phyloP scores from a whole-genome alignment of 2,797 vertebrate species.

The Pipistrellus pipistrellus region DNA sequence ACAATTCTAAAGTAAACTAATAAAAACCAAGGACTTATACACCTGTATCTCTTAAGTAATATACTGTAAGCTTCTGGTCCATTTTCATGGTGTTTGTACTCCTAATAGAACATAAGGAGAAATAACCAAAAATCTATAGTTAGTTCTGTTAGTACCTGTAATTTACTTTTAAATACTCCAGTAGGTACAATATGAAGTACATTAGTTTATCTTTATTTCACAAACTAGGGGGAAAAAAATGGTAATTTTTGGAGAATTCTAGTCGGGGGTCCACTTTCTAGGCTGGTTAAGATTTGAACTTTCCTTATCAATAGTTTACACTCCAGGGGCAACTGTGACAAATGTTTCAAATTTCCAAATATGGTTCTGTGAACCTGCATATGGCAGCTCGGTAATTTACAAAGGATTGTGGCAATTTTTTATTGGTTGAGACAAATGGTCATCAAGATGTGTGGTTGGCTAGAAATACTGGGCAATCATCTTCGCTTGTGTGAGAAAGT shows the following conservation, averaged over 20 bases:
- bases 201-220: not conserved
- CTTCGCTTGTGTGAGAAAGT: not conserved
- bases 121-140: not conserved
- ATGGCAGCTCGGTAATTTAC: not conserved
- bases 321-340: not conserved
- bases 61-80: not conserved
- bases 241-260: not conserved
- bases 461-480: not conserved
- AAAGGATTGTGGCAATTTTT: not conserved
- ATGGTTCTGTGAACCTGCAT: not conserved
- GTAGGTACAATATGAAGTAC: not conserved
- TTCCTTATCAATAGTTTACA: not conserved
- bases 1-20: not conserved
- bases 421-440: not conserved
- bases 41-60: conserved; percentile 39
- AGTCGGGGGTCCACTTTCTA: not conserved
- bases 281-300: not conserved
- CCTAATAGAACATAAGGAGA: not conserved
- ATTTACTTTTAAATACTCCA: not conserved
- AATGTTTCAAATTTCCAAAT: not conserved
- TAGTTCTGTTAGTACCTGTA: not conserved
- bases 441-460: not conserved
- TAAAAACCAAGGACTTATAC: not conserved
- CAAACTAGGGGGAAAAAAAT: not conserved
- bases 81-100: not conserved